Conservation (phyloP, 2,113 vertebrate genomes). For the Antechinus stuartii region DNA sequence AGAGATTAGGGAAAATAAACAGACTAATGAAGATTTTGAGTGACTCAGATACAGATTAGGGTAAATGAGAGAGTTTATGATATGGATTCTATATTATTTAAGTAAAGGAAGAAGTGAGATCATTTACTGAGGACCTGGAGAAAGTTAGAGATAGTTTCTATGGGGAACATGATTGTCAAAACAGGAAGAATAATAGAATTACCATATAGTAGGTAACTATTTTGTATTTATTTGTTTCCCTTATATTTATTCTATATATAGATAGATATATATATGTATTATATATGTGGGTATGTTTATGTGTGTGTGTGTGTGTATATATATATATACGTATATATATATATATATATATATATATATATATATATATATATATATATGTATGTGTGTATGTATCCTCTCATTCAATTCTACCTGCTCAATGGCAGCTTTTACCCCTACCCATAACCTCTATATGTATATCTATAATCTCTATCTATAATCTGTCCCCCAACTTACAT, state of each 20-base stretch:
- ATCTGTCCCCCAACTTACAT: neutral
- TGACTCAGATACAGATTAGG: neutral
- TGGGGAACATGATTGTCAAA: neutral
- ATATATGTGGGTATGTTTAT: too few relatives aligned
- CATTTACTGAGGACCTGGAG: too few relatives aligned
- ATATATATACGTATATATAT: too few relatives aligned
- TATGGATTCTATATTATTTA: neutral
- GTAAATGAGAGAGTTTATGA: neutral
- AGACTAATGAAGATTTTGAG: neutral
- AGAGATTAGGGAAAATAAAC: neutral
- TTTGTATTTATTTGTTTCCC: neutral
- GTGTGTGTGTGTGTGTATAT: too few relatives aligned
- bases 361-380: too few relatives aligned
- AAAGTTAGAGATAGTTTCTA: too few relatives aligned
- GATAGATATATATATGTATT: too few relatives aligned
- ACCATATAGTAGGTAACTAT: neutral
- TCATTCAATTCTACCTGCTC: neutral
- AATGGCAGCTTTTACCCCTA: neutral
- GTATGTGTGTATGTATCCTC: neutral
- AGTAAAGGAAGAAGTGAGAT: too few relatives aligned
- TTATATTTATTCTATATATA: neutral
- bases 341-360: too few relatives aligned
- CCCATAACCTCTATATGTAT: neutral
- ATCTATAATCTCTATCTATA: too few relatives aligned
- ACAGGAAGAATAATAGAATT: neutral